A percentile compares a stretch with the other conserved stretches of the same genome.
These are phyloP conservation scores for Lepidocolaptes lacrymiger DNA, from an alignment of 2,797 vertebrate species.

Conservation along the genomic window DNA sequence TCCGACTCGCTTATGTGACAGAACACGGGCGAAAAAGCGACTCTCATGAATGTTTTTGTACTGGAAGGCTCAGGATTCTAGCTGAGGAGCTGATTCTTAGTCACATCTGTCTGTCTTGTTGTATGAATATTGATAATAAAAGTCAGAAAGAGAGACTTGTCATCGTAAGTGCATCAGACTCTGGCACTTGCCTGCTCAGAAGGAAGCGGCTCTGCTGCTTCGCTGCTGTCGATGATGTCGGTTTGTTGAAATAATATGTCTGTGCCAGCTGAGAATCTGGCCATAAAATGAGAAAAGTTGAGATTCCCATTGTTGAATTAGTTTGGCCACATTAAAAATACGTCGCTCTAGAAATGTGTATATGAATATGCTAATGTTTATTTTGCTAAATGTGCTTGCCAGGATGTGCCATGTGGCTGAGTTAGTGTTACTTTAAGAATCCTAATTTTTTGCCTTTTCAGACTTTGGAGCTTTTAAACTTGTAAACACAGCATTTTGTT, in stretches of 20 bases:
- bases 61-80: background rate
- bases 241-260: conserved; percentile 52
- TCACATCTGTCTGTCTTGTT: conserved; percentile 53
- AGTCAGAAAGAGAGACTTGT: conserved; percentile 55
- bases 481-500: conserved; percentile 64
- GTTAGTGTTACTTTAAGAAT: conserved; percentile 67
- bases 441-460: conserved; percentile 64
- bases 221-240: conserved; percentile 22
- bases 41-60: background rate
- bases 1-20: background rate
- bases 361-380: conserved; percentile 71
- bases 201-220: background rate
- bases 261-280: conserved; percentile 64
- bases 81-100: background rate
- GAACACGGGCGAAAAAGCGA: background rate
- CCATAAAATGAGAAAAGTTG: conserved; percentile 54
- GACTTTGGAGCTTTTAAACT: conserved; percentile 68
- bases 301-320: conserved; percentile 63
- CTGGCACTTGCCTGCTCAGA: conserved; percentile 37
- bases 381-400: conserved; percentile 52
- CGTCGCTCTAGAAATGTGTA: conserved; percentile 57
- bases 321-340: conserved; percentile 67
- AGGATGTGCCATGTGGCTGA: conserved; percentile 64
- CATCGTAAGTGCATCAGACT: background rate
- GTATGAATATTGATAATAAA: conserved; percentile 69